Evolutionary conservation across 64 coral and sea anemone species (phyloP).

Genomic region (Porites lutea): DNA sequence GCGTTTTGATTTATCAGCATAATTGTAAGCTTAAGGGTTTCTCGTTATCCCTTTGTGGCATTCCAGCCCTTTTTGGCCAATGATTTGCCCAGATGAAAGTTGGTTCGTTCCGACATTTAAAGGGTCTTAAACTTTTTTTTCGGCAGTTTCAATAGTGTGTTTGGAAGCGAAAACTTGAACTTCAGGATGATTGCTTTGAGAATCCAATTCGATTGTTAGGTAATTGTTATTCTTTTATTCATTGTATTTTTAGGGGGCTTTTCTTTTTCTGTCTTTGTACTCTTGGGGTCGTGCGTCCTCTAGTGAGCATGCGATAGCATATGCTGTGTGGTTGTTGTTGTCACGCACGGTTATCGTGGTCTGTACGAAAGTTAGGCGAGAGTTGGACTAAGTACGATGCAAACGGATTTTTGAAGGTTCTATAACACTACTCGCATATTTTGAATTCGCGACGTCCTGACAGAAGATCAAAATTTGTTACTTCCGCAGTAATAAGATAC

Average conservation of each 20-base stretch:
- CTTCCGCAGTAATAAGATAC: too few species aligned
- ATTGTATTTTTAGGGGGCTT: background rate
- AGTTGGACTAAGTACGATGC: too few species aligned
- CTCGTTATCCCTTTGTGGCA: background rate
- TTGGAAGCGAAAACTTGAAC: constrained; percentile 51
- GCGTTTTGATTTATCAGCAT: background rate
- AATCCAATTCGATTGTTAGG: constrained; percentile 38
- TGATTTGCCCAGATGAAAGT: constrained; percentile 35
- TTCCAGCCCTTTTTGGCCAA: too few species aligned
- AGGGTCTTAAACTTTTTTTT: background rate
- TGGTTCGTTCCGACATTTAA: background rate
- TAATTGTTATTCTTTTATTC: background rate
- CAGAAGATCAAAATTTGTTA: too few species aligned
- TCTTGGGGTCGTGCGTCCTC: constrained; percentile 31
- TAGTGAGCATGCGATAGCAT: background rate
- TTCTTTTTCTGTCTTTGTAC: constrained; percentile 43
- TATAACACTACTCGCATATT: too few species aligned
- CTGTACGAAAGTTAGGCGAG: too few species aligned
- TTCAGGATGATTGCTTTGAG: constrained; percentile 64
- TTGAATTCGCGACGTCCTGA: too few species aligned
- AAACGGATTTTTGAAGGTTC: too few species aligned
- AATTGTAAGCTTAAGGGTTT: constrained; percentile 19
- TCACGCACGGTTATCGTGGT: too few species aligned
- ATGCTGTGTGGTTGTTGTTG: too few species aligned
- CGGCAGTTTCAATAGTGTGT: constrained; percentile 4